Evolutionary conservation across 92 coral and sea anemone species (phyloP), one percentile per base, ranked within the genome.

Genomic region (Actinernus sp.): DNA sequence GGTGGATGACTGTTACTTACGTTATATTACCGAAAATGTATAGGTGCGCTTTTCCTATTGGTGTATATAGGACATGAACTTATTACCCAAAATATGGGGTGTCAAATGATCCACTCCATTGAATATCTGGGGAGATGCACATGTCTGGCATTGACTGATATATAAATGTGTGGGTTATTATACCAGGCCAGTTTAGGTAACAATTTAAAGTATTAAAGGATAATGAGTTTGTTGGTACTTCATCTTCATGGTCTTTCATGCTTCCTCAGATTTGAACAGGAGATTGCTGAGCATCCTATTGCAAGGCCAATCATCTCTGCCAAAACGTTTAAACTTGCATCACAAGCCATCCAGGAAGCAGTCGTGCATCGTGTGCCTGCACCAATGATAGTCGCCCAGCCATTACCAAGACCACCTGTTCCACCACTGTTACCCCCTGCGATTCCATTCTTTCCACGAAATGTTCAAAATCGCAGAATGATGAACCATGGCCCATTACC

Each of bases 211-310:
- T 20, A 44, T 11, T 16, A 1, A 8, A 14, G n/a, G 49, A 12
- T 11, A 9, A 4, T 43, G 1, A 24, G 3, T 12, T 8, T 17
- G 6, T 25, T 44, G 4, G 12, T n/a, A n/a, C n/a, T n/a, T n/a
- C n/a, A n/a, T n/a, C n/a, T n/a, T n/a, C n/a, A n/a, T n/a, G n/a
- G n/a, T n/a, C n/a, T 4, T 45, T 45, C 10, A 45, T 45, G 10
- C 10, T 7, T 36, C 41, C 41, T 7, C 10, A 94, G 98, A 74
- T 94, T 94, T 87, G 98, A 94, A 38, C 92, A 94, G 70, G 98
- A 94, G 71, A 84, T 94, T 19, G 88, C 97, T 22, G 98, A 77
- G 22, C 97, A 94, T 57, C 91, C 97, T 0, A 58, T 86, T 7
- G 18, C 88, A 53, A 79, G 86, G 23, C 94, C 92, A 33, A 88